Conservation (phyloP, 2,888 invertebrate genomes). For the Allacma fusca region DNA sequence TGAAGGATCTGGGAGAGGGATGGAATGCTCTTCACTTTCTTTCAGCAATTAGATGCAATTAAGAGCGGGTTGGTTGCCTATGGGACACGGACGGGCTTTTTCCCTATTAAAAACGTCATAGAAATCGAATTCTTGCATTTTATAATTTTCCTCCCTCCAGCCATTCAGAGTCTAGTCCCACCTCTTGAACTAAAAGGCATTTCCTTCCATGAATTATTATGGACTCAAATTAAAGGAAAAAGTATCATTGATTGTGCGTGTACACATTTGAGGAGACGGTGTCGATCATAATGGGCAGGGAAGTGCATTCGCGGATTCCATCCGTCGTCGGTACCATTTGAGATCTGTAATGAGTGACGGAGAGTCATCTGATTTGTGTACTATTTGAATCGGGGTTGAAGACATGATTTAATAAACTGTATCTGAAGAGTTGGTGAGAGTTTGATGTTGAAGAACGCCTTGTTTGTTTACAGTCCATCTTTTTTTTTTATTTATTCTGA, state of each 20-base stretch:
- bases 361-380: conserved; percentile 26
- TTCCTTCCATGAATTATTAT: no score
- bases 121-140: no score
- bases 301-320: no score
- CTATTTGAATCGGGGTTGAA: neutral
- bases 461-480: conserved; percentile 44
- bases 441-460: conserved; percentile 43
- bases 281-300: neutral
- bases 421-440: conserved; percentile 25
- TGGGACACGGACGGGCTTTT: neutral
- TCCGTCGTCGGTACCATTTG: no score
- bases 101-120: neutral
- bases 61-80: conserved; percentile 28
- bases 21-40: conserved; percentile 26
- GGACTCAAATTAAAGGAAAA: no score
- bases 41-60: conserved; percentile 49
- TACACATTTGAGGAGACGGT: neutral
- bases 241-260: no score
- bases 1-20: conserved; percentile 27
- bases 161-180: neutral
- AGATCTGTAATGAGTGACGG: conserved; percentile 27
- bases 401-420: neutral
- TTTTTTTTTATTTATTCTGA: neutral
- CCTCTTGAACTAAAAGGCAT: no score
- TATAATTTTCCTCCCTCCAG: neutral